Base-by-base conservation (phyloP, 2,113 vertebrate genomes). In the Salvelinus namaycush region DNA sequence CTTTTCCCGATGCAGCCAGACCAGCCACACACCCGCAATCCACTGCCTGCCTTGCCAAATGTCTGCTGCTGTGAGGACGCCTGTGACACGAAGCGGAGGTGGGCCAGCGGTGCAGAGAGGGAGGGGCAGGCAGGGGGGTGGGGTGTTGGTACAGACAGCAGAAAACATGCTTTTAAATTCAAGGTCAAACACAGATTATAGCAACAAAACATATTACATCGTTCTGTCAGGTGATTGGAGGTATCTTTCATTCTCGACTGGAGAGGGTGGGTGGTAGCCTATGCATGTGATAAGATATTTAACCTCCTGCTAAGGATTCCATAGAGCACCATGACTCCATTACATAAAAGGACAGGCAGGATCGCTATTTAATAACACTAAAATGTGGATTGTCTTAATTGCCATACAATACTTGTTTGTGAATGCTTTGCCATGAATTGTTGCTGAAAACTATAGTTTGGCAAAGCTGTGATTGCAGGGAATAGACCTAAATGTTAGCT, bases 41-140 rank as follows among this genome's bases (percentile, higher is more conserved):
- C 73, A 48, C 18, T 79, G 72, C 72, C 67, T 72, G 49, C 83
- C 76, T 73, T 65, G 62, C 64, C 79, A 81, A 84, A 85, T 81
- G 79, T 87, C 80, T 83, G 84, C 76, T 72, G 87, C 64, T 79
- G 80, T 68, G 88, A 83, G 85, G 90, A 88, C 88, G 89, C 86
- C 70, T 24, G 78, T 78, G 86, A 64, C 82, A 88, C 88, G 78
- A 79, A 84, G 69, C 18, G 69, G 68, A 84, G 72, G 48, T 20
- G 57, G 29, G 66, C 16, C 27, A 59, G 48, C 14, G 72, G 51
- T n/a, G 22, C 12, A 54, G 29, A 76, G 31, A 49, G 34, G 14
- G 44, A 29, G 13, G 70, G 48, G n/a, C 4, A 27, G 76, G 67
- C 3, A 24, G 39, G 24, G 59, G 48, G 76, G 31, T 60, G 73